Percentiles rank a stretch among this genome's conserved stretches.
Conservation (phyloP, 2,888 invertebrate species). For the Leucoma salicis region DNA sequence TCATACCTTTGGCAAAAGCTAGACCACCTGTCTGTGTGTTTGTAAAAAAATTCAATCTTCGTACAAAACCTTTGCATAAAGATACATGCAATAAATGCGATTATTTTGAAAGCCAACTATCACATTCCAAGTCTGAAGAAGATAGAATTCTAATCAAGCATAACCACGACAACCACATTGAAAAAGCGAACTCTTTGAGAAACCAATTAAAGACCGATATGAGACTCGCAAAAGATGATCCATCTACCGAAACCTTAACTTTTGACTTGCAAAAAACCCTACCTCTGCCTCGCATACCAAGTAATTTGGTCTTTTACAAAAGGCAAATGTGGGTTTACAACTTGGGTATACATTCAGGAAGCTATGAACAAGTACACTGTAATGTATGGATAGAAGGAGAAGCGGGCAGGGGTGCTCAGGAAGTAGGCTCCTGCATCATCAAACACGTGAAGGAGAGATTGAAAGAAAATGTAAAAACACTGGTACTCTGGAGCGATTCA, state of each 20-base stretch:
- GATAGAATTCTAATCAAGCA: conserved; percentile 7
- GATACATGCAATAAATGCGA: conserved; percentile 15
- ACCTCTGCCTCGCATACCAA: conserved; percentile 14
- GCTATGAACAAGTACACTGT: conserved; percentile 14
- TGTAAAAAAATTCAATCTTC: conserved; percentile 12
- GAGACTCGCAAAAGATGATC: conserved; percentile 9
- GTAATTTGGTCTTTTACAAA: conserved; percentile 14
- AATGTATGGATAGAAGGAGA: conserved; percentile 20
- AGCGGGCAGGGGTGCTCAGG: conserved; percentile 20
- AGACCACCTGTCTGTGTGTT: conserved; percentile 9
- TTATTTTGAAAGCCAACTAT: conserved; percentile 8
- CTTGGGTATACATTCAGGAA: conserved; percentile 14
- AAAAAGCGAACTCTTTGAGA: conserved; percentile 9
- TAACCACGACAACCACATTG: conserved; percentile 7
- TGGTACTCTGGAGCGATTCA: conserved; percentile 2
- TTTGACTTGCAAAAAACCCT: conserved; percentile 9
- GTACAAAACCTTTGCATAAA: conserved; percentile 15
- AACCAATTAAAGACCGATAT: conserved; percentile 13
- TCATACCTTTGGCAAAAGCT: conserved; percentile 7
- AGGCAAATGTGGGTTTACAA: conserved; percentile 15
- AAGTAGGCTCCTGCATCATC: conserved; percentile 18
- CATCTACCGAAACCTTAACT: conserved; percentile 9
- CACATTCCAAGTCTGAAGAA: conserved; percentile 7
- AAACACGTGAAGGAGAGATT: conserved; percentile 11
- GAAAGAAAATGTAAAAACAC: conserved; percentile 5